These are phyloP conservation scores for Arctia plantaginis DNA, from an alignment of 2,888 invertebrate genomes.

Conservation along the genomic window DNA sequence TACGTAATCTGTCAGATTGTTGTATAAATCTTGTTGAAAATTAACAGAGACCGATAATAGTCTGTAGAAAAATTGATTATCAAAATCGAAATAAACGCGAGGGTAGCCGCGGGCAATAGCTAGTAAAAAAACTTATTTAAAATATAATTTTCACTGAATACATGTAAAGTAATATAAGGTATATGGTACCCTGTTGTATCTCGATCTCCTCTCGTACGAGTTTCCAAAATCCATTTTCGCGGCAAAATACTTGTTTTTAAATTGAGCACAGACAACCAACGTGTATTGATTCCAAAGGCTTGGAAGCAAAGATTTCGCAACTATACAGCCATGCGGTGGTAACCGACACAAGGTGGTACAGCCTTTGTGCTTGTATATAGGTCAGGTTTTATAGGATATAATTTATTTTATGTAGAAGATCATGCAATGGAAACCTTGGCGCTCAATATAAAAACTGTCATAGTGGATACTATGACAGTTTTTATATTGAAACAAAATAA, in stretches of 20 bases:
- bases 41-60: neutral
- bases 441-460: too few relatives aligned
- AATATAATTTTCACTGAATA: neutral
- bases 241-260: conserved; percentile 30
- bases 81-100: neutral
- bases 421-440: conserved; percentile 7
- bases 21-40: neutral
- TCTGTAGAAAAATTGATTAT: neutral
- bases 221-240: conserved; percentile 84
- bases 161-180: neutral
- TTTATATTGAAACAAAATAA: neutral
- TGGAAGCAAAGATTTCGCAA: conserved; percentile 66
- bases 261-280: conserved; percentile 45
- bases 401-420: conserved; percentile 31
- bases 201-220: conserved; percentile 84
- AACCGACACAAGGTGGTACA: conserved; percentile 66
- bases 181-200: conserved; percentile 86
- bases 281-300: conserved; percentile 69
- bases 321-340: conserved; percentile 47
- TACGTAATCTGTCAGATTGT: neutral
- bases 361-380: conserved; percentile 62
- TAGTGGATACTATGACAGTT: too few relatives aligned
- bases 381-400: conserved; percentile 66
- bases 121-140: neutral
- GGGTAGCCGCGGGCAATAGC: neutral